Conservation (phyloP, 2,113 vertebrate genomes). For the Scatophagus argus region DNA sequence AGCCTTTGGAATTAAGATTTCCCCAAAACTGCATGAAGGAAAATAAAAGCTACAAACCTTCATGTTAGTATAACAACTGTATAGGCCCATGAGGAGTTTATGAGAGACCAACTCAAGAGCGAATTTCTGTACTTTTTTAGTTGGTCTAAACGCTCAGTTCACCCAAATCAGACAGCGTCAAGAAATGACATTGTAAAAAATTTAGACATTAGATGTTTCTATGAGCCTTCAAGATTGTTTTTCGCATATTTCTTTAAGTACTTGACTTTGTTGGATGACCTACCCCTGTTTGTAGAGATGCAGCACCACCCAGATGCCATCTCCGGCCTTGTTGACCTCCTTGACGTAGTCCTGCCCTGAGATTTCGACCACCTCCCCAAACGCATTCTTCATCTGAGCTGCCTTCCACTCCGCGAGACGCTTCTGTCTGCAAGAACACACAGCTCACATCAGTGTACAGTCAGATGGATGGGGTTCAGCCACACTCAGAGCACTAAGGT, state of each 20-base stretch:
- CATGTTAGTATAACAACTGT: no score
- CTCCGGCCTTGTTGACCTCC: conserved; percentile 94
- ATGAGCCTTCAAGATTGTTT: no score
- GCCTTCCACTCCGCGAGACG: conserved; percentile 95
- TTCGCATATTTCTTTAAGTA: neutral
- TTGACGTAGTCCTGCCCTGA: conserved; percentile 96
- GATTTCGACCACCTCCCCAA: conserved; percentile 92
- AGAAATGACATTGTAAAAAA: neutral
- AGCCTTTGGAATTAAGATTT: no score
- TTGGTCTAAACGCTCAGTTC: no score
- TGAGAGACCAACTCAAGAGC: no score
- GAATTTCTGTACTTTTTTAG: no score
- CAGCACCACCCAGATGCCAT: conserved; percentile 93
- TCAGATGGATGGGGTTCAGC: neutral
- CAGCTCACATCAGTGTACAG: neutral
- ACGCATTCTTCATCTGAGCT: conserved; percentile 89
- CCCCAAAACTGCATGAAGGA: no score
- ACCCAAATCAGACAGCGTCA: neutral
- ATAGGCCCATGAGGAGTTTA: no score
- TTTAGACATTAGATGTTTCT: neutral
- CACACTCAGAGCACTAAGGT: neutral
- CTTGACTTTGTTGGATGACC: conserved; percentile 27
- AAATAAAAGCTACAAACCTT: no score
- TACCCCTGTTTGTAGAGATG: conserved; percentile 98
- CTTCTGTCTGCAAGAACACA: conserved; percentile 85